Conservation (phyloP, 2,797 vertebrate genomes). For the Hypotaenidia okinawae region DNA sequence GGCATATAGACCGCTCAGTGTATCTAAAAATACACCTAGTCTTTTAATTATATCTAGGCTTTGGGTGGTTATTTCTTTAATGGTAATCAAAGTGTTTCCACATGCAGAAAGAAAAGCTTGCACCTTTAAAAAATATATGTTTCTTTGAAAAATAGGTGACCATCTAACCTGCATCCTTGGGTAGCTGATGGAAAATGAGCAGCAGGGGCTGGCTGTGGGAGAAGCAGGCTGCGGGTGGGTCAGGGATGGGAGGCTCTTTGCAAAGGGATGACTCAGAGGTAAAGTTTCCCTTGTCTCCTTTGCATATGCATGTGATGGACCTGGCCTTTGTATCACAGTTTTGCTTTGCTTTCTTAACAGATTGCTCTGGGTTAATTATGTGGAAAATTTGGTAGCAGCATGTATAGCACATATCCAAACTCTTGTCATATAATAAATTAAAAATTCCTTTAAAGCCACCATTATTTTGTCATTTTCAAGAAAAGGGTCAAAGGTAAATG, state of each 20-base stretch:
- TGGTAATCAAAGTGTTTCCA: conserved; percentile 2
- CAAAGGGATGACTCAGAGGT: not conserved
- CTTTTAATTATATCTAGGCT: conserved; percentile 26
- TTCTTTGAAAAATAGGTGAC: not conserved
- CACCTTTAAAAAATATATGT: not conserved
- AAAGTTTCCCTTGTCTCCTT: conserved; percentile 12
- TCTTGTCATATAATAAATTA: not conserved
- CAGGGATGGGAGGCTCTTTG: not conserved
- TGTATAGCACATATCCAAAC: not conserved
- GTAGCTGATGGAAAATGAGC: fast-evolving
- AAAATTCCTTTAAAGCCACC: not conserved
- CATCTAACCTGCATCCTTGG: not conserved
- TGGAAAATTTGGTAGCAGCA: not conserved
- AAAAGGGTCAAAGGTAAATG: conserved; percentile 17
- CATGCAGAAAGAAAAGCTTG: not conserved
- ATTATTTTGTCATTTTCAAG: conserved; percentile 13
- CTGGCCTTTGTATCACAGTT: not conserved
- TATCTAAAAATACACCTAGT: not conserved
- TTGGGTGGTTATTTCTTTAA: not conserved
- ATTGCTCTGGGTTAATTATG: not conserved
- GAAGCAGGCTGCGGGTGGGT: not conserved
- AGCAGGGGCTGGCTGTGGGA: not conserved
- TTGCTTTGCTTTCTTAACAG: conserved; percentile 21
- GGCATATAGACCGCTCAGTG: not conserved
- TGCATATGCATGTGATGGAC: conserved; percentile 23